Base-by-base conservation (phyloP, 2,113 vertebrate species). In the Crotophaga sulcirostris region DNA sequence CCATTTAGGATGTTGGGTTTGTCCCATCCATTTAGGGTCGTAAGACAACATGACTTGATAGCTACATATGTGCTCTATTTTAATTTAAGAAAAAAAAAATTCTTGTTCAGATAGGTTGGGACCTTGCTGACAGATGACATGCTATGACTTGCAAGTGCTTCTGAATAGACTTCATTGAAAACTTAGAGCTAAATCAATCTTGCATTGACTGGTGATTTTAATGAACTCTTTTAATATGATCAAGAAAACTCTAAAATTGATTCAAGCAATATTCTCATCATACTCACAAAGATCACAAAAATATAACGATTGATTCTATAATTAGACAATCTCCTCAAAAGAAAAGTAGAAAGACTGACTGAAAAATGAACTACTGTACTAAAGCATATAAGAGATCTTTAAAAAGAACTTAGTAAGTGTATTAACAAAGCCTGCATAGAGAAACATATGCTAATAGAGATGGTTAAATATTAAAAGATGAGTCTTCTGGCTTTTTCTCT, bases 151-250 rank as follows among this genome's bases (percentile, higher is more conserved):
- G 45, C 64, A 95, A 94, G 66, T 92, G 44, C 33, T 87, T 94
- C 70, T 96, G 87, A 96, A 94, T 79, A 89, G 58, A 31, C 66
- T 54, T 59, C 40, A 94, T 26, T 96, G 93, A 94, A 96, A 89
- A 62, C 25, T 64, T 86, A 59, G 29, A 85, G 25, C 62, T 87
- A 95, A 94, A 87, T 76, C 16, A 16, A 62, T 92, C 72, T 96
- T 91, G 54, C 79, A 69, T 25, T 85, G 92, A 91, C 45, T 33
- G 80, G 49, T 88, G 72, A 88, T 70, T 94, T 93, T 91, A 84
- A 96, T 86, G 40, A 95, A 95, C 42, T 54, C 69, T 92, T 94
- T 96, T 81, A 90, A 80, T 79, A 90, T 45, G 66, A 93, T 93
- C 51, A 94, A 96, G 23, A 49, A 52, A 84, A 93, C 18, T 93